These are phyloP conservation scores for Phragmatobia fuliginosa DNA, from an alignment of 2,888 invertebrate genomes.

Conservation along the genomic window DNA sequence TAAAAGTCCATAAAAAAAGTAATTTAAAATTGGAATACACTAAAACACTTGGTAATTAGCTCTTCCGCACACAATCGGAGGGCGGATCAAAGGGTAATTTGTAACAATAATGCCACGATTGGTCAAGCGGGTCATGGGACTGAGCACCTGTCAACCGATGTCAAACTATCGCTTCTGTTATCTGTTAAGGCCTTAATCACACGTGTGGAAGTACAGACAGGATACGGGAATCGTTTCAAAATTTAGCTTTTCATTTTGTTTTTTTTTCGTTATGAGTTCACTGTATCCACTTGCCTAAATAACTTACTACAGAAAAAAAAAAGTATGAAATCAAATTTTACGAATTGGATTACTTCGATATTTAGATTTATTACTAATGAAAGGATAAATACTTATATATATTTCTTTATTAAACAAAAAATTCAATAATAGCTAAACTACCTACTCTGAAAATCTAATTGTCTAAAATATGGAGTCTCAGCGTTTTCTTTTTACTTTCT, in stretches of 20 bases:
- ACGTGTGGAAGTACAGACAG: constrained; percentile 53
- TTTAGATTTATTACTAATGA: background rate
- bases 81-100: constrained; percentile 71
- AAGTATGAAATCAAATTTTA: too few relatives aligned
- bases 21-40: constrained; percentile 50
- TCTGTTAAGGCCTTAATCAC: constrained; percentile 66
- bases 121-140: constrained; percentile 75
- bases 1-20: constrained; percentile 38
- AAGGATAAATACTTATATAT: too few relatives aligned
- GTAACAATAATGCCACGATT: constrained; percentile 73
- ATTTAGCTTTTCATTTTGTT: constrained; percentile 29
- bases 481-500: too few relatives aligned
- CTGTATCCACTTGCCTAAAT: too few relatives aligned
- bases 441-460: background rate
- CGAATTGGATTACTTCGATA: background rate
- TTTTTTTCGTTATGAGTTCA: too few relatives aligned
- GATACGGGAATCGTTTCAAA: constrained; percentile 46
- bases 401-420: too few relatives aligned
- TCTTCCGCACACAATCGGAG: constrained; percentile 65
- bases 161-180: constrained; percentile 67
- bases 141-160: constrained; percentile 73
- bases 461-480: too few relatives aligned
- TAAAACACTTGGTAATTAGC: constrained; percentile 58
- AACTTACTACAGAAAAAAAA: too few relatives aligned
- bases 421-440: background rate